These are phyloP conservation scores for Coremacera marginata DNA, from an alignment of 2,888 invertebrate species.

Conservation along the genomic window DNA sequence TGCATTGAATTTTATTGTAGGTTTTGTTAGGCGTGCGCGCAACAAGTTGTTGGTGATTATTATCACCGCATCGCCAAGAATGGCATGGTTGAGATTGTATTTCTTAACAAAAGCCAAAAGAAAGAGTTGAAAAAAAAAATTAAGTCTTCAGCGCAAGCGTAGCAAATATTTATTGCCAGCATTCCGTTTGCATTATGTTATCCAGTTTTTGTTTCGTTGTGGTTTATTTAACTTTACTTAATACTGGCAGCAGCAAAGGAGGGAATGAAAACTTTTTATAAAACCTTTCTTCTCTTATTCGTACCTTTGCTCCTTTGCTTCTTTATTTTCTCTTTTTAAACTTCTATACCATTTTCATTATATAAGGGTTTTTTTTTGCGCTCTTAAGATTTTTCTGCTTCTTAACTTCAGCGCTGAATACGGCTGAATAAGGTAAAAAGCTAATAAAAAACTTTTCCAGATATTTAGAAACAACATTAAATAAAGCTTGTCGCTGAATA, in stretches of 20 bases:
- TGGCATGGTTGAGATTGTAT: not conserved
- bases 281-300: not conserved
- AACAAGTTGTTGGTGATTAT: constrained; percentile 44
- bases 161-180: constrained; percentile 62
- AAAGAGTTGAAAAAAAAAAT: constrained; percentile 19
- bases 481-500: too few species aligned
- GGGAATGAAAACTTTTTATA: too few species aligned
- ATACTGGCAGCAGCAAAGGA: constrained; percentile 11
- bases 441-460: not conserved
- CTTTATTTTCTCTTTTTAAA: constrained; percentile 42
- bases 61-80: constrained; percentile 31
- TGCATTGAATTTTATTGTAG: constrained; percentile 12
- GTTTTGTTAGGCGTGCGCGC: constrained; percentile 44
- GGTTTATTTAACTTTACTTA: constrained; percentile 46
- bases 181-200: constrained; percentile 60
- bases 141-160: constrained; percentile 50
- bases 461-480: too few species aligned
- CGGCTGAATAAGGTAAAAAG: not conserved
- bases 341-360: constrained; percentile 44
- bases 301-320: not conserved
- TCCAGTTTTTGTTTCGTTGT: constrained; percentile 41
- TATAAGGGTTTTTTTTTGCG: constrained; percentile 19
- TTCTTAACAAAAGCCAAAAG: not conserved
- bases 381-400: not conserved
- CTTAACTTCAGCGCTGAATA: not conserved